Conservation (phyloP, 1,140 invertebrate species). For the Himalopsyche phryganea region DNA sequence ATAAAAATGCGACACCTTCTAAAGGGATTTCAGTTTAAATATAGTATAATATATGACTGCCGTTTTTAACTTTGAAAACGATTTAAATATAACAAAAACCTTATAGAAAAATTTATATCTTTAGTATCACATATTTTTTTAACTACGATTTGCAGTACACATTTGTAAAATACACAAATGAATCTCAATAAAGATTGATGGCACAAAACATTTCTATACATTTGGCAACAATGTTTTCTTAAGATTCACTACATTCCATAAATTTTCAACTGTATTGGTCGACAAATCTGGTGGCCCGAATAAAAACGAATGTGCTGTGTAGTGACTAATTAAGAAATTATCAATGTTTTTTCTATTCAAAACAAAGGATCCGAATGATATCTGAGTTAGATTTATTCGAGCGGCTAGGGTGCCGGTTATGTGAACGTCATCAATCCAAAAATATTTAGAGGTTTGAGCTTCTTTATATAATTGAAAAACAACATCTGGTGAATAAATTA, state of each 20-base stretch:
- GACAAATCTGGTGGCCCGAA: conserved; percentile 57
- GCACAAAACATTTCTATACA: neutral
- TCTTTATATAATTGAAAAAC: conserved; percentile 61
- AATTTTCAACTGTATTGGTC: conserved; percentile 45
- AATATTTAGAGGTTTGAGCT: conserved; percentile 63
- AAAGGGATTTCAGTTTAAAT: no score
- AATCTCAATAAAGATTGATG: neutral
- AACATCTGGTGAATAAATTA: conserved; percentile 70
- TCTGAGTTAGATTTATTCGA: conserved; percentile 58
- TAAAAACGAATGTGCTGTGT: conserved; percentile 46
- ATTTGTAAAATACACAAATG: no score
- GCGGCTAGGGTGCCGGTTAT: conserved; percentile 70
- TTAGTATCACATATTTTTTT: no score
- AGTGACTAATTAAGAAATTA: conserved; percentile 35
- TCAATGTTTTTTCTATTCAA: conserved; percentile 40
- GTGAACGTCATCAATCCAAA: conserved; percentile 86
- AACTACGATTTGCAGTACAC: no score
- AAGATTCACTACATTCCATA: conserved; percentile 43
- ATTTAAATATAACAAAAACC: no score
- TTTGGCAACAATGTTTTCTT: neutral
- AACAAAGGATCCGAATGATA: conserved; percentile 49
- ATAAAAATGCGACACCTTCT: no score
- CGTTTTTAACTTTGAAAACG: no score
- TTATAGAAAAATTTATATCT: no score
- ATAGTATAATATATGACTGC: no score